phyloP scores from a whole-genome alignment of 2,888 invertebrate species.

The Hartigia nigra region DNA sequence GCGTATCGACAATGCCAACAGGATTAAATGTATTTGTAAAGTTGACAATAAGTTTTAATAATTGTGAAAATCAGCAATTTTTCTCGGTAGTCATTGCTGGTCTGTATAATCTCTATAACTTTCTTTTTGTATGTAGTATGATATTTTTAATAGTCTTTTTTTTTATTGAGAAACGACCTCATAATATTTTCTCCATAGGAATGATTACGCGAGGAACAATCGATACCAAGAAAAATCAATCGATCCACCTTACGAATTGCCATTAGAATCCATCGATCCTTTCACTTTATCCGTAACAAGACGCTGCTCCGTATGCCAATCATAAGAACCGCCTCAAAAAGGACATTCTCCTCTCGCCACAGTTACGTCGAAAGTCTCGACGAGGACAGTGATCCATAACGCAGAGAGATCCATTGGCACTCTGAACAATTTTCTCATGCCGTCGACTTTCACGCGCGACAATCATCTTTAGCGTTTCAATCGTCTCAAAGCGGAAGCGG shows the following conservation, averaged over 20 bases:
- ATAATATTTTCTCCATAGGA: background rate
- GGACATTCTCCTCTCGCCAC: slow-evolving; percentile 3
- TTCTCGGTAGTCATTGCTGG: background rate
- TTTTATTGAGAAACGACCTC: background rate
- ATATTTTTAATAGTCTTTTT: background rate
- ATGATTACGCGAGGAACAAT: background rate
- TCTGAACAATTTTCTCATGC: background rate
- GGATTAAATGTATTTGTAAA: background rate
- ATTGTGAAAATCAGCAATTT: background rate
- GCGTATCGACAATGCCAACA: background rate
- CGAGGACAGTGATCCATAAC: background rate
- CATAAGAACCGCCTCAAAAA: background rate
- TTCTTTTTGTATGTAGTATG: background rate
- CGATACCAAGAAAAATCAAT: background rate
- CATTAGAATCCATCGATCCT: background rate
- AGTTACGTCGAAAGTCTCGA: background rate
- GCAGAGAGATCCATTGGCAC: background rate
- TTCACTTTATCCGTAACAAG: background rate
- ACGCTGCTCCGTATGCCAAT: background rate
- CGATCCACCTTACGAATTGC: background rate
- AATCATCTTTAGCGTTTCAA: background rate
- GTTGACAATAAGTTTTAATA: background rate
- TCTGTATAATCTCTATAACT: background rate
- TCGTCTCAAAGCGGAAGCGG: background rate
- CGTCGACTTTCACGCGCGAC: background rate